These are phyloP conservation scores for Dryobates pubescens DNA, from an alignment of 2,797 vertebrate species.

Conservation along the genomic window DNA sequence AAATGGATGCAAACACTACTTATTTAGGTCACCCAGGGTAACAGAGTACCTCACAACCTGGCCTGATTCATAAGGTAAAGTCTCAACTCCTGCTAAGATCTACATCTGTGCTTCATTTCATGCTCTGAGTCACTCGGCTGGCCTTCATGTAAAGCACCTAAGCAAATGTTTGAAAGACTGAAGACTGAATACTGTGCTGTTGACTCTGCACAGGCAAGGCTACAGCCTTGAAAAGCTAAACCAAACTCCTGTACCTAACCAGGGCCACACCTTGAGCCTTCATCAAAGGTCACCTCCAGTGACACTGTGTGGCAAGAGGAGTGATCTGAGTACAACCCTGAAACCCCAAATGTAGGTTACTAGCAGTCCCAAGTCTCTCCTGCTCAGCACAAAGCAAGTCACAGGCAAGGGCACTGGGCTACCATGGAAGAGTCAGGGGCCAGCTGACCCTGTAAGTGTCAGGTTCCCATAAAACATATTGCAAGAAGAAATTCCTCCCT, in stretches of 20 bases:
- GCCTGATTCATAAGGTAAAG: not conserved
- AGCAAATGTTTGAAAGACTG: constrained; percentile 20
- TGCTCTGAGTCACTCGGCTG: not conserved
- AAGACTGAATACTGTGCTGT: not conserved
- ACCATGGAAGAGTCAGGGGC: not conserved
- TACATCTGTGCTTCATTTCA: not conserved
- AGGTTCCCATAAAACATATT: not conserved
- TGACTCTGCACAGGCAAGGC: constrained; percentile 30
- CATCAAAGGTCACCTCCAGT: not conserved
- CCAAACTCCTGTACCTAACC: not conserved
- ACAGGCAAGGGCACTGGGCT: not conserved
- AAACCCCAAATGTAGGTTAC: not conserved
- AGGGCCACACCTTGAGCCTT: not conserved
- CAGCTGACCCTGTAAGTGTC: not conserved
- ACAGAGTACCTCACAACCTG: not conserved
- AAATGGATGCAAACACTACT: not conserved
- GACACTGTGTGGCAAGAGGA: not conserved
- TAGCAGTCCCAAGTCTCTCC: not conserved
- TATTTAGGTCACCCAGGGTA: not conserved
- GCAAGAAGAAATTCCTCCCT: not conserved
- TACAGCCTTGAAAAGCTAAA: not conserved
- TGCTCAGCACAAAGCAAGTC: not conserved
- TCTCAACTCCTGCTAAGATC: not conserved
- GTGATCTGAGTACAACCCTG: not conserved
- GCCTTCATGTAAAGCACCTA: not conserved